Evolutionary conservation across 2,888 invertebrate species (phyloP).

Genomic region (Aporophyla nigra): DNA sequence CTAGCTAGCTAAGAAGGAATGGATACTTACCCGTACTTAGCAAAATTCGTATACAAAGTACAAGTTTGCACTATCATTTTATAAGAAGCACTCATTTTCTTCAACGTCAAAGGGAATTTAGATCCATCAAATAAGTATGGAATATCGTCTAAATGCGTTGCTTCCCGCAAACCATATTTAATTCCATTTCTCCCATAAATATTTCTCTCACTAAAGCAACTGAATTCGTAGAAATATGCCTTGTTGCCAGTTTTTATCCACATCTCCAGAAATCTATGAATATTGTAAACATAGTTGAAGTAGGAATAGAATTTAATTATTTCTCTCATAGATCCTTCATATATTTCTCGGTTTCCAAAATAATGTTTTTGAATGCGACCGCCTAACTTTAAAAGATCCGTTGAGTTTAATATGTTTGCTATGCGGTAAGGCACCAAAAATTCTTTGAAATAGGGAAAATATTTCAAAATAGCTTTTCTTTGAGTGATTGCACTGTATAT

Average conservation of each 20-base stretch:
- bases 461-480: slow-evolving; percentile 41
- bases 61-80: slow-evolving; percentile 73
- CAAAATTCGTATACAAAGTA: slow-evolving; percentile 76
- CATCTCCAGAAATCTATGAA: slow-evolving; percentile 56
- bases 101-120: background rate
- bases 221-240: slow-evolving; percentile 72
- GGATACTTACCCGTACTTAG: slow-evolving; percentile 75
- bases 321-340: slow-evolving; percentile 46
- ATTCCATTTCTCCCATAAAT: slow-evolving; percentile 60
- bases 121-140: slow-evolving; percentile 71
- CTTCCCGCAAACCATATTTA: slow-evolving; percentile 63
- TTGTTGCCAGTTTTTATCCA: slow-evolving; percentile 51
- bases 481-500: background rate
- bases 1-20: too few relatives aligned
- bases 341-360: slow-evolving; percentile 58
- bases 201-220: slow-evolving; percentile 70
- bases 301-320: slow-evolving; percentile 53
- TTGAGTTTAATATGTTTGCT: slow-evolving; percentile 38
- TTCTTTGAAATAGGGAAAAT: slow-evolving; percentile 54
- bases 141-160: slow-evolving; percentile 73
- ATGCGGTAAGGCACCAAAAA: slow-evolving; percentile 66
- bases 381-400: slow-evolving; percentile 56
- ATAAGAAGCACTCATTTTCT: slow-evolving; percentile 51
- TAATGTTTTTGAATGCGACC: slow-evolving; percentile 62
- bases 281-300: slow-evolving; percentile 50